Conservation (phyloP, 2,888 invertebrate species). For the Idaea aversata region DNA sequence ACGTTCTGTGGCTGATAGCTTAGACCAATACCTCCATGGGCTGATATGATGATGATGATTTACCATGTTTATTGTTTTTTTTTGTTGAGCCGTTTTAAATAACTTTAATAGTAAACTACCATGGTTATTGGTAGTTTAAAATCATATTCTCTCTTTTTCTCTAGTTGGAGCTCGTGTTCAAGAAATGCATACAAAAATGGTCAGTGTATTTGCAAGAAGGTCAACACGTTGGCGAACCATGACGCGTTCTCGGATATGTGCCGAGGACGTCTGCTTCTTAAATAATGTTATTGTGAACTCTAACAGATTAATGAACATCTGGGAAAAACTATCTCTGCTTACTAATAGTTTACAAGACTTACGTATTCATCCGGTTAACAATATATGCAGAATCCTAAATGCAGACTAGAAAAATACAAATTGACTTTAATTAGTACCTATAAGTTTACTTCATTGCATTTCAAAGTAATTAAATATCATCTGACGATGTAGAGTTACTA, state of each 20-base stretch:
- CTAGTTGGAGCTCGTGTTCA: background rate
- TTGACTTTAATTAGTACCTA: too few relatives aligned
- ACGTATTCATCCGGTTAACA: background rate
- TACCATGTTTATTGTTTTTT: too few relatives aligned
- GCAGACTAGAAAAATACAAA: background rate
- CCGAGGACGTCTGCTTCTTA: constrained; percentile 57
- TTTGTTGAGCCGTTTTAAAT: too few relatives aligned
- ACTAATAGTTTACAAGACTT: background rate
- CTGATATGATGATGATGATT: too few relatives aligned
- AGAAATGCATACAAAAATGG: constrained; percentile 37
- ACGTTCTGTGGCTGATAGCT: too few relatives aligned
- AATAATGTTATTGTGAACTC: background rate
- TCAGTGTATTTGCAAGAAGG: constrained; percentile 41
- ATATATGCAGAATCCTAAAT: background rate
- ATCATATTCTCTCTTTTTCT: too few relatives aligned
- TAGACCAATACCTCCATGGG: too few relatives aligned
- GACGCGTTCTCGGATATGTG: constrained; percentile 48
- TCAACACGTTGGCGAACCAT: constrained; percentile 51
- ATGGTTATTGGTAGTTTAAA: too few relatives aligned
- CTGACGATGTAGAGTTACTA: too few relatives aligned
- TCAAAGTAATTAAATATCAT: too few relatives aligned
- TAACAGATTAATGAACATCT: background rate
- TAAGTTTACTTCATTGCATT: too few relatives aligned
- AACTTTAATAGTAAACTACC: too few relatives aligned
- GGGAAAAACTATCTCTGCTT: background rate